phyloP scores from a whole-genome alignment of 2,113 vertebrate genomes.

The Hymenochirus boettgeri region DNA sequence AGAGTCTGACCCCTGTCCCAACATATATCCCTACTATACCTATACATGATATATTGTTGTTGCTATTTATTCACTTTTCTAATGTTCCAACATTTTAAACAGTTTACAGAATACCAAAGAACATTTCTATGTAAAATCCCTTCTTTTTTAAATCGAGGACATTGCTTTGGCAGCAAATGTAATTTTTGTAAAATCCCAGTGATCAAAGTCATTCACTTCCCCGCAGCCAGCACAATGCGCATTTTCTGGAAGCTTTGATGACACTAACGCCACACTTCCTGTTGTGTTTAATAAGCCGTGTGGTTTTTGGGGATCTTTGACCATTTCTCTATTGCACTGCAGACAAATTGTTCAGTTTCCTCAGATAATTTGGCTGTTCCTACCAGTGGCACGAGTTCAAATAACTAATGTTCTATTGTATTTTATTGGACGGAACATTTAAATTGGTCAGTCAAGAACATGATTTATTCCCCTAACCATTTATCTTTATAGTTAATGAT shows the following conservation, averaged over 20 bases:
- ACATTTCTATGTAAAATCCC: too few species aligned
- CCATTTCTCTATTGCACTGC: background rate
- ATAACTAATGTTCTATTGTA: background rate
- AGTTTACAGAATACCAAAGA: too few species aligned
- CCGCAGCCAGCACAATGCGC: background rate
- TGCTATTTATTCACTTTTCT: too few species aligned
- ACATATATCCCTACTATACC: too few species aligned
- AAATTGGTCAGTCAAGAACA: background rate
- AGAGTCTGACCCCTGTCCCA: too few species aligned
- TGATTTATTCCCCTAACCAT: too few species aligned
- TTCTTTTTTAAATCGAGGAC: too few species aligned
- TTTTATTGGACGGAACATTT: background rate
- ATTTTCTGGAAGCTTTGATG: background rate
- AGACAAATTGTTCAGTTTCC: background rate
- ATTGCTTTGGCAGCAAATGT: too few species aligned
- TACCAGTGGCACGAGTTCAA: background rate
- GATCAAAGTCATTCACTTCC: background rate
- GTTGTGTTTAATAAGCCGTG: background rate
- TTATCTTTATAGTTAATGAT: too few species aligned
- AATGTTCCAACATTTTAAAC: too few species aligned
- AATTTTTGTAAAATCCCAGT: background rate
- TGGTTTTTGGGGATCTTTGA: background rate
- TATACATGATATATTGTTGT: too few species aligned
- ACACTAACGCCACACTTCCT: background rate
- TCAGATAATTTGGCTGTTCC: background rate